Base-by-base conservation (phyloP, 2,888 invertebrate species). In the Nomada hirtipes region DNA sequence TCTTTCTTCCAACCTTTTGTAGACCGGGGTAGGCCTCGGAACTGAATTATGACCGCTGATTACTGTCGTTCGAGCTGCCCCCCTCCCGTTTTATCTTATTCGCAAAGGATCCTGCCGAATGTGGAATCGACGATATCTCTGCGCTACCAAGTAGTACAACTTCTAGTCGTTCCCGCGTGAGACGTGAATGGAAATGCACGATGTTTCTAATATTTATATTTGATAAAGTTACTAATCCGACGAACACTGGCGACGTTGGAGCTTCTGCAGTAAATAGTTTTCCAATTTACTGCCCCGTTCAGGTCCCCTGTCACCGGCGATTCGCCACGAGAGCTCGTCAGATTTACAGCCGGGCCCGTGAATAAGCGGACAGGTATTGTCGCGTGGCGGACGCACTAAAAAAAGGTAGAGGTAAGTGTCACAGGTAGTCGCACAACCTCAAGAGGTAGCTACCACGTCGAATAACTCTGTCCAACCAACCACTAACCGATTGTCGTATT, bases 361-460 rank as follows among this genome's bases (percentile, higher is more conserved):
- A 72, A 47, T 29, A 44, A 20, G 11, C 63, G 70, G 47, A 67
- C 13, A 47, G 73, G 61, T n/a, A 76, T 55, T 79, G 89, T 89
- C 89, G 89, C 87, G 89, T 89, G 89, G 81, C 89, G 36, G 80
- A 42, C 69, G 72, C 74, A 11, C 15, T 13, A 59, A 63, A 64
- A 74, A 76, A 36, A 72, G 55, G 42, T 26, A n/a, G 26, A 67
- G 50, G 13, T 52, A 61, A 65, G 64, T n/a, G 7, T 7, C 59
- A 42, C 77, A 81, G 84, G 83, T 85, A 83, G 65, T 26, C 18
- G n/a, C 15, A 20, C 13, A 18, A 23, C 23, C 44, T 42, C 1
- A 9, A 15, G 26, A 53, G 60, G 50, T 4, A 10, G n/a, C 44
- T 44, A 47, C 20, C n/a, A 18, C 11, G 20, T 44, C 1, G 18